Conservation (phyloP, 2,888 invertebrate genomes). For the Himalopsyche japonica region DNA sequence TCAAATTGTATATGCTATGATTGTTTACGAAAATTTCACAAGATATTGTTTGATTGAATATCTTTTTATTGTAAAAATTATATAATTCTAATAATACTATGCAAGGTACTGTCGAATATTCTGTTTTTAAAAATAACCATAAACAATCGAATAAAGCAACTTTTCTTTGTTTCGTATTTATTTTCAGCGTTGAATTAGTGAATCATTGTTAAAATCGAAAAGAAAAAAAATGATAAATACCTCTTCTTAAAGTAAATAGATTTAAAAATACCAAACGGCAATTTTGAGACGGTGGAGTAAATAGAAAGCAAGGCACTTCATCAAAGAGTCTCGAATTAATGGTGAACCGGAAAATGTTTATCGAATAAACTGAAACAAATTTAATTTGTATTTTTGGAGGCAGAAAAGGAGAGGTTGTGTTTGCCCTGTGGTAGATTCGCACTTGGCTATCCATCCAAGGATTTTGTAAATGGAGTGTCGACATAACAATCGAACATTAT, state of each 20-base stretch:
- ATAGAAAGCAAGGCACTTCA: not conserved
- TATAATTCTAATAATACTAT: too few species aligned
- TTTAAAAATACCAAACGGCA: not conserved
- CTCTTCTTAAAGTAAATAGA: not conserved
- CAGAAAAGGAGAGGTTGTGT: not conserved
- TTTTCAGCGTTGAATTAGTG: too few species aligned
- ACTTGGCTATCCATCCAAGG: not conserved
- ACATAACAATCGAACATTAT: too few species aligned
- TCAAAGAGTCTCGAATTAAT: not conserved
- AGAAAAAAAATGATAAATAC: not conserved
- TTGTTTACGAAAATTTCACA: too few species aligned
- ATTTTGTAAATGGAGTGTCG: not conserved
- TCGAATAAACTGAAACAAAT: not conserved
- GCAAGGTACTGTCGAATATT: too few species aligned
- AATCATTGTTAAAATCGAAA: too few species aligned
- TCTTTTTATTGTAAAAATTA: too few species aligned
- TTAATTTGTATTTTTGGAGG: not conserved
- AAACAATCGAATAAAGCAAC: too few species aligned
- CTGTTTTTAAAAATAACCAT: too few species aligned
- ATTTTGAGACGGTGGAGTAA: not conserved
- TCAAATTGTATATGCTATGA: too few species aligned
- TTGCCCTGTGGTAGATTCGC: not conserved
- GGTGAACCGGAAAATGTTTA: not conserved
- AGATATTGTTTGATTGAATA: too few species aligned
- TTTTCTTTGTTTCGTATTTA: too few species aligned